Evolutionary conservation across 2,888 invertebrate species (phyloP).

Genomic region (Fragum whitleyi): DNA sequence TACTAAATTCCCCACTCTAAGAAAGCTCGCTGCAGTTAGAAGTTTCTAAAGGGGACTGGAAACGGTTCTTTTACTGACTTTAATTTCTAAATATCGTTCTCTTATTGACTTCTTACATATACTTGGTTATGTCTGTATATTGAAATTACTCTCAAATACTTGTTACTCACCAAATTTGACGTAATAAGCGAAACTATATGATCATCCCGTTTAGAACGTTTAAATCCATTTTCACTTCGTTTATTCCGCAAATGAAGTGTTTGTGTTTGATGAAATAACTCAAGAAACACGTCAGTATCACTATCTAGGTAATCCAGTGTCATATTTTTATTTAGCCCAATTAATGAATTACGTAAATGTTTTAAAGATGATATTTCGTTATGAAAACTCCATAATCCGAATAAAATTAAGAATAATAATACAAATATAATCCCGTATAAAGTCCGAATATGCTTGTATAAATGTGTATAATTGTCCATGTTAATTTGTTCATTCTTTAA

Average conservation of each 20-base stretch:
- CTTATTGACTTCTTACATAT: too few relatives aligned
- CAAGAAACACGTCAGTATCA: background rate
- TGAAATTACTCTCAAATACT: too few relatives aligned
- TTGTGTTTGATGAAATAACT: background rate
- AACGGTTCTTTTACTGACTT: too few relatives aligned
- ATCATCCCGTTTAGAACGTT: conserved; percentile 11
- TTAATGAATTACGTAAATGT: background rate
- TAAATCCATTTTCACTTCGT: conserved; percentile 5
- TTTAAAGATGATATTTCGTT: conserved; percentile 13
- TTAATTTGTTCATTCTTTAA: background rate
- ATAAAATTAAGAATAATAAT: background rate
- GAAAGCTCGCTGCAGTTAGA: too few relatives aligned
- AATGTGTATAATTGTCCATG: background rate
- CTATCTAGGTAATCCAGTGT: background rate
- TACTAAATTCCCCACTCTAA: too few relatives aligned
- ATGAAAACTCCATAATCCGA: conserved; percentile 2
- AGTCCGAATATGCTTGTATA: conserved; percentile 5
- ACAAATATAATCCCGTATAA: conserved; percentile 11
- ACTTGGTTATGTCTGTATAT: too few relatives aligned
- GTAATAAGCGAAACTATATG: conserved; percentile 14
- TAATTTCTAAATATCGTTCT: too few relatives aligned
- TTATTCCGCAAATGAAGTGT: background rate
- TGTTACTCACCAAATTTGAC: conserved; percentile 1
- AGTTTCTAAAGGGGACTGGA: too few relatives aligned
- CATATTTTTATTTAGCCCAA: background rate